These are phyloP conservation scores for Halcyon badia DNA, from an alignment of 2,797 vertebrate species.

Conservation along the genomic window DNA sequence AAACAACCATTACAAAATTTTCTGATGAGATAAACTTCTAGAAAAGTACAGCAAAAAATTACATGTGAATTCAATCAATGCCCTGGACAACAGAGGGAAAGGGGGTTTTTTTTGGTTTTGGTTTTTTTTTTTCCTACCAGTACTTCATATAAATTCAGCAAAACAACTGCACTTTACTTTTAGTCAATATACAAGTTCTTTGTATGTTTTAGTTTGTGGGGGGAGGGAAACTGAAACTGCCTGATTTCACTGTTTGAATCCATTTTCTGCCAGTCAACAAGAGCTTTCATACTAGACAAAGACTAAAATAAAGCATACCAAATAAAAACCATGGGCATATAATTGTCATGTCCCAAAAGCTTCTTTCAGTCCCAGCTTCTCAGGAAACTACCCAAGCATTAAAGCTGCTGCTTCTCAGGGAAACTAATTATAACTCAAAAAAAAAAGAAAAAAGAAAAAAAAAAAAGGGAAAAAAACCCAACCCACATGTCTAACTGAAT, in stretches of 20 bases:
- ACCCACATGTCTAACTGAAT: slow-evolving; percentile 24
- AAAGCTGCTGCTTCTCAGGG: slow-evolving; percentile 41
- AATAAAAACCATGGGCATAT: slow-evolving; percentile 40
- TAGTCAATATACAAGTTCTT: not conserved
- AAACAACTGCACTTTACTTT: not conserved
- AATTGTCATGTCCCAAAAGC: slow-evolving; percentile 60
- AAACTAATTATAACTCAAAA: slow-evolving; percentile 42
- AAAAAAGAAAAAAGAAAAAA: not conserved
- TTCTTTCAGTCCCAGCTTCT: slow-evolving; percentile 50
- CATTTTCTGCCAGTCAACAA: slow-evolving; percentile 26
- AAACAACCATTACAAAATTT: not conserved
- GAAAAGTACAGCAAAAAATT: not conserved
- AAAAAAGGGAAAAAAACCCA: not conserved
- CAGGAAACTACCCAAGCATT: slow-evolving; percentile 62
- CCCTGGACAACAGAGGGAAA: not conserved
- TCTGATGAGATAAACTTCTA: not conserved
- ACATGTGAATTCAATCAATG: not conserved
- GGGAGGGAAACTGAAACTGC: not conserved
- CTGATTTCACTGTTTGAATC: slow-evolving; percentile 29
- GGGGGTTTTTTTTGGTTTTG: not conserved
- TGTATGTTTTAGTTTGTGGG: not conserved
- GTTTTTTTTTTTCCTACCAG: not conserved
- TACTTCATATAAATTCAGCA: not conserved
- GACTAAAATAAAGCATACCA: slow-evolving; percentile 47
- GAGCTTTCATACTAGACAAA: slow-evolving; percentile 41